phyloP scores from a whole-genome alignment of 1,140 invertebrate species.

The Agraylea sexmaculata region DNA sequence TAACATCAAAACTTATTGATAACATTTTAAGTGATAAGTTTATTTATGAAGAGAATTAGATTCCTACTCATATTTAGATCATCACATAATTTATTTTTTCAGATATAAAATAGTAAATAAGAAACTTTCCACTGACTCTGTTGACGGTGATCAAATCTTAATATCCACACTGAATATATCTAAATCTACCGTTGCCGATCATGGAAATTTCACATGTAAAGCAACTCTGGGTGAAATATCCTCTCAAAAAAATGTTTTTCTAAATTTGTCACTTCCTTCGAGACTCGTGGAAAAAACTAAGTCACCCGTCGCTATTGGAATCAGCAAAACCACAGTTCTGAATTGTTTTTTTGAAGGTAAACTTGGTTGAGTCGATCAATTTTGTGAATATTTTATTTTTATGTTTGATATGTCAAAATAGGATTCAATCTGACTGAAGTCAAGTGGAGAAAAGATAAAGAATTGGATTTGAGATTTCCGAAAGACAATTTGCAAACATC shows the following conservation, averaged over 20 bases:
- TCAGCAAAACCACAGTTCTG: conserved; percentile 25
- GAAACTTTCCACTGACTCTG: conserved; percentile 4
- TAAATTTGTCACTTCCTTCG: conserved; percentile 28
- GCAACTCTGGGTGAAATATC: conserved; percentile 24
- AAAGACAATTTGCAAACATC: conserved; percentile 10
- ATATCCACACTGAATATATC: conserved; percentile 35
- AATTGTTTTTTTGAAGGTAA: conserved; percentile 34
- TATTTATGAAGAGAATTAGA: too few species aligned
- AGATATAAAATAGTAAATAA: too few species aligned
- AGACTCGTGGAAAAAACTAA: conserved; percentile 24
- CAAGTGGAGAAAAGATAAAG: conserved; percentile 12
- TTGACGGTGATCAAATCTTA: too few species aligned
- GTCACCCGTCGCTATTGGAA: conserved; percentile 26
- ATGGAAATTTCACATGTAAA: conserved; percentile 43
- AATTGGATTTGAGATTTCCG: conserved; percentile 7
- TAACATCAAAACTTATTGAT: too few species aligned
- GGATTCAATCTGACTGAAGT: conserved; percentile 20
- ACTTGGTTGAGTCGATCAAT: conserved; percentile 2
- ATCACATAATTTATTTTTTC: too few species aligned
- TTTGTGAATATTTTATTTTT: conserved; percentile 3
- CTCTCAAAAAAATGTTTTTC: conserved; percentile 17
- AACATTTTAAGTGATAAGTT: too few species aligned
- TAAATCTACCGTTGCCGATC: conserved; percentile 37
- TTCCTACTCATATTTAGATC: too few species aligned
- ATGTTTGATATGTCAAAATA: conserved; percentile 1